These are phyloP conservation scores for Microplitis manilae DNA, from an alignment of 2,888 invertebrate species.

Conservation along the genomic window DNA sequence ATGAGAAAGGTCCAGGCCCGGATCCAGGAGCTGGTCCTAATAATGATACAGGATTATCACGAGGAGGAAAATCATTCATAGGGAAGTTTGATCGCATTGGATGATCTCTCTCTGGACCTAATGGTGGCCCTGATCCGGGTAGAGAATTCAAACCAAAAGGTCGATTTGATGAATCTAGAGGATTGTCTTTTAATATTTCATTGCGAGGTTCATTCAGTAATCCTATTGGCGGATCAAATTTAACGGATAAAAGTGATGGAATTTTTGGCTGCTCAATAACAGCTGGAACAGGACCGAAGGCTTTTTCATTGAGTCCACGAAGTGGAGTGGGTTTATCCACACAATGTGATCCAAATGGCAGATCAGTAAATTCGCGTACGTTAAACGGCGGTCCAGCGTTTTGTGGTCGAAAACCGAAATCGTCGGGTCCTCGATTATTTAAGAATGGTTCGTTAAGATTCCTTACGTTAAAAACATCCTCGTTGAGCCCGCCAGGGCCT, in stretches of 20 bases:
- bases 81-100: conserved; percentile 31
- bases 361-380: conserved; percentile 13
- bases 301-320: conserved; percentile 39
- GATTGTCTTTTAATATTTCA: conserved; percentile 34
- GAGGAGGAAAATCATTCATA: conserved; percentile 35
- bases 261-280: conserved; percentile 39
- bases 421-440: conserved; percentile 41
- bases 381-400: conserved; percentile 23
- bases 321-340: conserved; percentile 18
- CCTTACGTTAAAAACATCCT: conserved; percentile 31
- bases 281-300: conserved; percentile 34
- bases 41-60: conserved; percentile 17
- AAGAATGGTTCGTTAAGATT: conserved; percentile 36
- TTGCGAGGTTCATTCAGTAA: conserved; percentile 2
- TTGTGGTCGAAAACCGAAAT: conserved; percentile 38
- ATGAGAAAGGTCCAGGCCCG: not conserved
- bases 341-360: conserved; percentile 25
- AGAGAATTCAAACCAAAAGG: conserved; percentile 40
- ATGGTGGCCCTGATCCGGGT: conserved; percentile 44
- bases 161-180: conserved; percentile 32
- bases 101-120: conserved; percentile 17
- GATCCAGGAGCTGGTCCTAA: not conserved
- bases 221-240: conserved; percentile 48
- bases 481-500: conserved; percentile 31
- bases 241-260: conserved; percentile 54